Conservation (phyloP, 2,888 invertebrate species). For the Apodemia mormo region DNA sequence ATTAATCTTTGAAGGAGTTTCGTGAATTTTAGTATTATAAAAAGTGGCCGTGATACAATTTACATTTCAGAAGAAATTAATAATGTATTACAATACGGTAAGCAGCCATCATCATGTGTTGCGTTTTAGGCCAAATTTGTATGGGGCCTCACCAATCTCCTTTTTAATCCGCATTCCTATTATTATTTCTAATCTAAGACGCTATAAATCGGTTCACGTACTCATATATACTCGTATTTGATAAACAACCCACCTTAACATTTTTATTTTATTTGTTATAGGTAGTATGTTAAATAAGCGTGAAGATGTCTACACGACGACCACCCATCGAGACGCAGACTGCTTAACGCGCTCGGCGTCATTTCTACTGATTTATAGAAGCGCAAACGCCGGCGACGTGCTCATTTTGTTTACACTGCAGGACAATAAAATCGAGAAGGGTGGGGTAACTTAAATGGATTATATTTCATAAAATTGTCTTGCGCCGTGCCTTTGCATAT, state of each 20-base stretch:
- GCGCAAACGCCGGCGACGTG: slow-evolving; percentile 57
- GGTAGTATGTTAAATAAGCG: slow-evolving; percentile 74
- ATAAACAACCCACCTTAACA: slow-evolving; percentile 28
- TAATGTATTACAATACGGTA: no score
- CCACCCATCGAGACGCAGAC: slow-evolving; percentile 76
- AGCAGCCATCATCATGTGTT: no score
- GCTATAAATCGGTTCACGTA: slow-evolving; percentile 3
- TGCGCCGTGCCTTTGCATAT: no score
- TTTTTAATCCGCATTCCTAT: background rate
- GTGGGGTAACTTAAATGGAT: background rate
- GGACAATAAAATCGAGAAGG: slow-evolving; percentile 31
- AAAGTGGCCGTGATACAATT: no score
- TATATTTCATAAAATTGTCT: background rate
- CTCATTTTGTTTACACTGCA: slow-evolving; percentile 46
- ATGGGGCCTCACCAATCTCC: no score
- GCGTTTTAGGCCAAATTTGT: no score
- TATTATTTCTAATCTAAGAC: slow-evolving; percentile 5
- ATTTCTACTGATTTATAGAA: slow-evolving; percentile 79
- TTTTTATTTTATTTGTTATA: slow-evolving; percentile 50
- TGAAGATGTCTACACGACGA: slow-evolving; percentile 64
- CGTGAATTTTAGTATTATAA: no score
- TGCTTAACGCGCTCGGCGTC: slow-evolving; percentile 73
- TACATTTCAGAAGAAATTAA: no score
- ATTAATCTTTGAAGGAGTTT: no score
- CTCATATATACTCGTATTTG: background rate